Evolutionary conservation across 1,140 invertebrate genomes (phyloP).

Genomic region (Halictus rubicundus): DNA sequence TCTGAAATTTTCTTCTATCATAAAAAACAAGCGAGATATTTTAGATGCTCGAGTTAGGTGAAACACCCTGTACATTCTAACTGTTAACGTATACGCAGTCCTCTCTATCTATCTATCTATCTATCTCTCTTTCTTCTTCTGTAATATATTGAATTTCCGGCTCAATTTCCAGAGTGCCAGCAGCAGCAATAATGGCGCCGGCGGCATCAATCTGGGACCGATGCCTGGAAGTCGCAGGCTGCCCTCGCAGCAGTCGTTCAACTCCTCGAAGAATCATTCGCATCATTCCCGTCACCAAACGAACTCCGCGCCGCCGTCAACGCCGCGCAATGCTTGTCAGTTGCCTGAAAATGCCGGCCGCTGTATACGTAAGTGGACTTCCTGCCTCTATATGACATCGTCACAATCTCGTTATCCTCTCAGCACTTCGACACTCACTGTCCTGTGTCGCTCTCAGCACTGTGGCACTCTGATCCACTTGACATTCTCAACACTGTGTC

Average conservation of each 20-base stretch:
- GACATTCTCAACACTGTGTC: too few relatives aligned
- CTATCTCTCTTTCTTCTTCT: too few relatives aligned
- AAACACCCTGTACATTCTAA: too few relatives aligned
- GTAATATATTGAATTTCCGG: neutral
- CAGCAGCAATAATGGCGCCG: slow-evolving; percentile 70
- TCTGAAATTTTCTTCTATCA: too few relatives aligned
- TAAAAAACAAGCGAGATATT: too few relatives aligned
- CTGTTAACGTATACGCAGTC: too few relatives aligned
- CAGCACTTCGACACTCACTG: too few relatives aligned
- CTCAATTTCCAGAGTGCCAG: slow-evolving; percentile 67
- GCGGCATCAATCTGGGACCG: slow-evolving; percentile 63
- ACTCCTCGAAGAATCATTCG: slow-evolving; percentile 76
- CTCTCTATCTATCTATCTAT: too few relatives aligned
- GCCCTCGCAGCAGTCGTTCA: slow-evolving; percentile 75
- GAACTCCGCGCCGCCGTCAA: slow-evolving; percentile 55
- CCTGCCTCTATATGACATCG: neutral
- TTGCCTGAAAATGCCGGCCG: slow-evolving; percentile 67
- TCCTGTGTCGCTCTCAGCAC: too few relatives aligned
- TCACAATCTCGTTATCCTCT: too few relatives aligned
- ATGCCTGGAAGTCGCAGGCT: slow-evolving; percentile 60
- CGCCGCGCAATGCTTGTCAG: slow-evolving; percentile 65
- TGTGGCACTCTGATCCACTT: too few relatives aligned
- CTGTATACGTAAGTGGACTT: slow-evolving; percentile 73
- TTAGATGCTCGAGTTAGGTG: too few relatives aligned
- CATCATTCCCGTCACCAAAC: slow-evolving; percentile 65